Percentiles rank a stretch among this genome's conserved stretches.
Conservation (phyloP, 2,888 invertebrate species). For the Lomographa bimaculata region DNA sequence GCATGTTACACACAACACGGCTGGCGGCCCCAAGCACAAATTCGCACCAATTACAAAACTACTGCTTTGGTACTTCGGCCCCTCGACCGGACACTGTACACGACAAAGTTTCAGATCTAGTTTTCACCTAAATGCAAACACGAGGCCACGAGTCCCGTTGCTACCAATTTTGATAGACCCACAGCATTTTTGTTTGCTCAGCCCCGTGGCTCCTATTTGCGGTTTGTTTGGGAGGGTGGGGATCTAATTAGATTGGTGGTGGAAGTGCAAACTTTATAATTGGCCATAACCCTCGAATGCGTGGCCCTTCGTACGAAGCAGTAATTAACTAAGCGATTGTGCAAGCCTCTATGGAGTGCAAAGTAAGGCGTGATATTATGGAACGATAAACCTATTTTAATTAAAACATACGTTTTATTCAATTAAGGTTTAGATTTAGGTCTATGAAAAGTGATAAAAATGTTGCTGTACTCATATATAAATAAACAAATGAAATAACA, state of each 20-base stretch:
- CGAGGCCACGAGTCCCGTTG: slow-evolving; percentile 39
- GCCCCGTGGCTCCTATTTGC: slow-evolving; percentile 18
- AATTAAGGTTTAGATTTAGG: too few relatives aligned
- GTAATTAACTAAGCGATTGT: slow-evolving; percentile 72
- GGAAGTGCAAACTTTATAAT: slow-evolving; percentile 73
- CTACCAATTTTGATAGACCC: slow-evolving; percentile 42
- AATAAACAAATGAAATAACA: too few relatives aligned
- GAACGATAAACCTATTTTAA: too few relatives aligned
- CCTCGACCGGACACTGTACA: slow-evolving; percentile 50
- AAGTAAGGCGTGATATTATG: slow-evolving; percentile 9
- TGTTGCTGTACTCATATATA: too few relatives aligned
- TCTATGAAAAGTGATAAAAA: too few relatives aligned
- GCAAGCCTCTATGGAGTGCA: slow-evolving; percentile 25
- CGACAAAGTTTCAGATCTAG: slow-evolving; percentile 69
- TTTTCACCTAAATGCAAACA: slow-evolving; percentile 67
- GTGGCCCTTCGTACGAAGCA: slow-evolving; percentile 54
- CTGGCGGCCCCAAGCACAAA: slow-evolving; percentile 22
- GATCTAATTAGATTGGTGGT: slow-evolving; percentile 47
- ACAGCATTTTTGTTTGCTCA: slow-evolving; percentile 32
- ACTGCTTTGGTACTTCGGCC: slow-evolving; percentile 28
- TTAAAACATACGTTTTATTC: too few relatives aligned
- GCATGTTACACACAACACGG: slow-evolving; percentile 24
- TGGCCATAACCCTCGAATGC: slow-evolving; percentile 70
- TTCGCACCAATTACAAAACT: slow-evolving; percentile 40
- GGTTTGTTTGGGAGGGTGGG: slow-evolving; percentile 13